phyloP scores from a whole-genome alignment of 2,113 vertebrate genomes.

The Crotalus horridus region DNA sequence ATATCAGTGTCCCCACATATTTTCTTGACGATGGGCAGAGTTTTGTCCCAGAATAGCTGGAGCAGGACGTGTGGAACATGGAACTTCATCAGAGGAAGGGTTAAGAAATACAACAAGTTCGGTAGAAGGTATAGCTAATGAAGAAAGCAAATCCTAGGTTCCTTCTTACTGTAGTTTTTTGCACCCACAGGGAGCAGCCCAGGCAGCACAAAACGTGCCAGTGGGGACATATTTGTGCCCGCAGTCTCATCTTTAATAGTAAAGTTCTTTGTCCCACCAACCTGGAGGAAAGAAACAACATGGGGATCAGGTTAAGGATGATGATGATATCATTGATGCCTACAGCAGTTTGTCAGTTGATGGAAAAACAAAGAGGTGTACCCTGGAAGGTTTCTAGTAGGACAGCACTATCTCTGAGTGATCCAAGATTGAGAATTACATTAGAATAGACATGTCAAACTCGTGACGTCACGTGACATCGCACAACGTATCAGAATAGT shows the following conservation, averaged over 20 bases:
- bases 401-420: background rate
- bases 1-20: background rate
- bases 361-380: background rate
- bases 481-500: too few species aligned
- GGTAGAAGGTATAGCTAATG: background rate
- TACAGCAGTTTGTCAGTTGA: too few species aligned
- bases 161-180: background rate
- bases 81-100: background rate
- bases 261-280: constrained; percentile 85
- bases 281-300: constrained; percentile 56
- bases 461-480: too few species aligned
- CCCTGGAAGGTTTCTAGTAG: background rate
- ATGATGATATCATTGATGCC: too few species aligned
- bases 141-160: too few species aligned
- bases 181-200: background rate
- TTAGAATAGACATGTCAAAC: too few species aligned
- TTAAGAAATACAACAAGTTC: background rate
- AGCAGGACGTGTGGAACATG: background rate
- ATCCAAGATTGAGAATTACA: too few species aligned
- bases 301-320: background rate
- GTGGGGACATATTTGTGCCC: too few species aligned
- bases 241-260: constrained; percentile 67
- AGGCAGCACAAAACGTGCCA: background rate
- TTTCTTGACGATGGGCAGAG: background rate
- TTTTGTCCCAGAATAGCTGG: background rate